Percentiles rank a stretch among this genome's conserved stretches.
These are phyloP conservation scores for Rhopilema esculentum DNA, from an alignment of 30 jellyfish, hydroid and myxozoan species.

Conservation along the genomic window DNA sequence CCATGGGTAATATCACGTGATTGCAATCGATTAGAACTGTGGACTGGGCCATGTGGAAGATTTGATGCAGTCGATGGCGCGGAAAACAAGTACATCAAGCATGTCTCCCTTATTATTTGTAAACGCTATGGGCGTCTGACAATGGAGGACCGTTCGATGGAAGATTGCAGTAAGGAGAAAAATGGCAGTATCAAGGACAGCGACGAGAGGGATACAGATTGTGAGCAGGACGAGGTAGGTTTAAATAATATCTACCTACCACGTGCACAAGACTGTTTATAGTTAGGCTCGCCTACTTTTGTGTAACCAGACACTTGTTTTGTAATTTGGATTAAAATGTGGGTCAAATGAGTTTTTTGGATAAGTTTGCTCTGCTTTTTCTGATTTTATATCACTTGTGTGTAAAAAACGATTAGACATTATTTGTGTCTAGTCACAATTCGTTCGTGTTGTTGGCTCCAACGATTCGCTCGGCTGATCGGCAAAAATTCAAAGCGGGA, in stretches of 20 bases:
- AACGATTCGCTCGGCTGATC: not conserved
- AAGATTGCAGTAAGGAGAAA: not conserved
- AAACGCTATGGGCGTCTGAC: not conserved
- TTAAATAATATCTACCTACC: too few species aligned
- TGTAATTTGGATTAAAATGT: not conserved
- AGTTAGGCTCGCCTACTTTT: not conserved
- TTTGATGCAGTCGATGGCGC: not conserved
- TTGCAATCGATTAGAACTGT: not conserved
- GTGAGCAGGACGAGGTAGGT: conserved; percentile 21
- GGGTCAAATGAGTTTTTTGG: not conserved
- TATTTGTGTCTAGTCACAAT: too few species aligned
- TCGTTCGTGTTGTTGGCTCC: too few species aligned
- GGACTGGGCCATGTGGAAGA: not conserved
- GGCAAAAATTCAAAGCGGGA: not conserved
- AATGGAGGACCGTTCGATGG: not conserved
- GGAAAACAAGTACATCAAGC: not conserved
- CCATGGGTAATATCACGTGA: conserved; percentile 41
- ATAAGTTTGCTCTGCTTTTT: not conserved
- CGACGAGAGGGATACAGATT: conserved; percentile 6
- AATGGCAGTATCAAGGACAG: conserved; percentile 3
- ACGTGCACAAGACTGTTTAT: not conserved
- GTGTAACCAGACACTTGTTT: not conserved
- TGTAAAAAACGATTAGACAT: too few species aligned
- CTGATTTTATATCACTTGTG: too few species aligned
- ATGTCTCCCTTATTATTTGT: conserved; percentile 36